Percentiles rank a stretch among this genome's conserved stretches.
These are phyloP conservation scores for Chalcosyrphus nemorum DNA, from an alignment of 2,888 invertebrate genomes.

Conservation along the genomic window DNA sequence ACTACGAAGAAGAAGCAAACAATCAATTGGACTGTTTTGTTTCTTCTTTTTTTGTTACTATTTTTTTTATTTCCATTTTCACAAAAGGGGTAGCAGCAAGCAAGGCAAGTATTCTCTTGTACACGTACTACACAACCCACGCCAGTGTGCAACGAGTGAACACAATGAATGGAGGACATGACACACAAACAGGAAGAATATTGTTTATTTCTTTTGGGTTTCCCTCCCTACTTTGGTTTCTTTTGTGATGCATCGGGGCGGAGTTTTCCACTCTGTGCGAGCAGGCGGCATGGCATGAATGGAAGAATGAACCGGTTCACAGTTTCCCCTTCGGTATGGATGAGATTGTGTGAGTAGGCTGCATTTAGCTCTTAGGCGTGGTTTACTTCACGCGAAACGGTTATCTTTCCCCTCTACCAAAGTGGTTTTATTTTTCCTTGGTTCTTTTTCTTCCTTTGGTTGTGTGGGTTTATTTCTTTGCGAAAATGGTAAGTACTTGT, in stretches of 20 bases:
- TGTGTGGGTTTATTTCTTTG: conserved; percentile 50
- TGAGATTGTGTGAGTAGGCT: conserved; percentile 25
- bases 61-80: conserved; percentile 9
- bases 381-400: conserved; percentile 62
- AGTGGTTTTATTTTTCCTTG: conserved; percentile 45
- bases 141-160: conserved; percentile 50
- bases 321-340: conserved; percentile 43
- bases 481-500: conserved; percentile 6
- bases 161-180: conserved; percentile 52
- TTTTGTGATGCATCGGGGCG: conserved; percentile 65
- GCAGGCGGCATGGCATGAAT: conserved; percentile 5
- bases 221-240: conserved; percentile 40
- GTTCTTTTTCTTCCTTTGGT: conserved; percentile 5
- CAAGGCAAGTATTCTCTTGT: conserved; percentile 26
- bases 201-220: conserved; percentile 57
- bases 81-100: conserved; percentile 49
- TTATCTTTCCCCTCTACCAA: conserved; percentile 53
- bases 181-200: conserved; percentile 17
- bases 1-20: conserved; percentile 58
- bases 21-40: conserved; percentile 59
- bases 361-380: conserved; percentile 53
- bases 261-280: conserved; percentile 51
- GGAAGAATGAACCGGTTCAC: conserved; percentile 55
- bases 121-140: background rate
- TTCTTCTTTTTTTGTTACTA: conserved; percentile 27